Evolutionary conservation across 1,140 invertebrate genomes (phyloP).

Genomic region (Caerostris extrusa): DNA sequence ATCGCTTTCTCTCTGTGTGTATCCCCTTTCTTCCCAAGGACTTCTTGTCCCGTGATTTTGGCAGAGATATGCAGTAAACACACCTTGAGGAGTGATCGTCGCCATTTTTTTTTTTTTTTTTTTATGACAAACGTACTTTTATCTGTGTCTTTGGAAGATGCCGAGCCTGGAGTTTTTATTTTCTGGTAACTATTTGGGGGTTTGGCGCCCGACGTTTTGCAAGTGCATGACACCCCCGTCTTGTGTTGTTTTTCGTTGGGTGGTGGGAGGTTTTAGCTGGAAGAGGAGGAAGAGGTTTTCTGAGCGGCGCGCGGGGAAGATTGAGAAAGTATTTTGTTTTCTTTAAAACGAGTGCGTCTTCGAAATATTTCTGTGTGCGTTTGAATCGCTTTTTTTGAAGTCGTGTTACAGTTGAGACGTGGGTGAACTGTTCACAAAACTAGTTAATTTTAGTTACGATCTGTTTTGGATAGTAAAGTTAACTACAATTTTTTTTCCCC

Average conservation of each 20-base stretch:
- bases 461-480: no score
- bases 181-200: constrained; percentile 12
- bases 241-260: background rate
- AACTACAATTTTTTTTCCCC: no score
- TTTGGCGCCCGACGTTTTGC: background rate
- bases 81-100: background rate
- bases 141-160: background rate
- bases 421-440: background rate
- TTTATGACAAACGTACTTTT: background rate
- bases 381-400: background rate
- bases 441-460: no score
- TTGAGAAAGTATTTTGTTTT: background rate
- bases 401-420: background rate
- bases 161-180: background rate
- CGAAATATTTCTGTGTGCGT: background rate
- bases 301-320: background rate
- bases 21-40: background rate
- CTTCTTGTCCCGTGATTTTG: constrained; percentile 20
- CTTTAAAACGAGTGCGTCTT: background rate
- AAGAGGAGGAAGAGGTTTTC: background rate
- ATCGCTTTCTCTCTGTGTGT: background rate
- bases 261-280: background rate
- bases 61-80: constrained; percentile 29
- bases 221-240: constrained; percentile 4
- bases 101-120: constrained; percentile 10